Evolutionary conservation across 2,797 vertebrate species (phyloP).

Genomic region (Girardinus metallicus): DNA sequence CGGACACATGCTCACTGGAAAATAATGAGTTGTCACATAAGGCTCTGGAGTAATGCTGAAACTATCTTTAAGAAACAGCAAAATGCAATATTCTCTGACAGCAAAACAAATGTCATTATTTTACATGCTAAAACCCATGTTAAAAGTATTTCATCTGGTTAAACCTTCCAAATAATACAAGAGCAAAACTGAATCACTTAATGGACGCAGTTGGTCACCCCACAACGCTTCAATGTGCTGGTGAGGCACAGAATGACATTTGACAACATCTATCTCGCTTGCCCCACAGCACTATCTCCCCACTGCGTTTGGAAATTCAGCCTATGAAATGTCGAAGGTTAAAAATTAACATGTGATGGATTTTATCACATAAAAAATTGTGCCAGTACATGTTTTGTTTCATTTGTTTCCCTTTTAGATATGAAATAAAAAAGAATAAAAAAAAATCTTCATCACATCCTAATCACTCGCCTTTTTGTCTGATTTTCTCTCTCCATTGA

Average conservation of each 20-base stretch:
- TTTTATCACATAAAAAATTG: constrained; percentile 76
- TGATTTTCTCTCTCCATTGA: constrained; percentile 36
- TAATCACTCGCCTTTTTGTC: constrained; percentile 48
- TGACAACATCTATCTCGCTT: constrained; percentile 60
- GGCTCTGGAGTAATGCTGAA: constrained; percentile 66
- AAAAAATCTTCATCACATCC: constrained; percentile 57
- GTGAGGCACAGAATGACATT: constrained; percentile 73
- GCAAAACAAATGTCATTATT: constrained; percentile 62
- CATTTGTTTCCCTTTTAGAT: constrained; percentile 37
- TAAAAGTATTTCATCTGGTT: constrained; percentile 61
- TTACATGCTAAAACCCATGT: constrained; percentile 64
- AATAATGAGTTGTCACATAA: constrained; percentile 66
- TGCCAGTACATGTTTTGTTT: constrained; percentile 60
- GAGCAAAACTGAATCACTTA: constrained; percentile 63
- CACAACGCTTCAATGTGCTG: constrained; percentile 65
- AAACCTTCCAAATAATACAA: constrained; percentile 75
- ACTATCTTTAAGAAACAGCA: constrained; percentile 72
- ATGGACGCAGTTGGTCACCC: constrained; percentile 64
- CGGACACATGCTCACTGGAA: constrained; percentile 50
- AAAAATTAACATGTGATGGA: constrained; percentile 74
- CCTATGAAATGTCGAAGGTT: constrained; percentile 74
- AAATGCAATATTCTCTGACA: constrained; percentile 71
- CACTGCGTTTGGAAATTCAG: constrained; percentile 53
- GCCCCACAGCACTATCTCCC: constrained; percentile 39
- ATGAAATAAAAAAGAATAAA: constrained; percentile 35